Evolutionary conservation across 1,140 invertebrate species (phyloP).

Genomic region (Pygmarrhopalites habei): DNA sequence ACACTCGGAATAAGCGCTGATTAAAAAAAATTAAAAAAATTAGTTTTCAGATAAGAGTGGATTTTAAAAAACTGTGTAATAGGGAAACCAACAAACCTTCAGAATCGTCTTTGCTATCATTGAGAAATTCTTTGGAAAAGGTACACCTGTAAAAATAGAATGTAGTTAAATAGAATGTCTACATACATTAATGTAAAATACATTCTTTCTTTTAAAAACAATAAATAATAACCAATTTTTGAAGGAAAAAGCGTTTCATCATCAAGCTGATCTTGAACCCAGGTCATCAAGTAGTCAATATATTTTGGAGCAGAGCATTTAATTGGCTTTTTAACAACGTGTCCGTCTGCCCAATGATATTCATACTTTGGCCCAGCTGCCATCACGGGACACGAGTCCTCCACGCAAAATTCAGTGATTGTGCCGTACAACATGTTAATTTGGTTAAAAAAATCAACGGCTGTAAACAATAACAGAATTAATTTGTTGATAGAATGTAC

Average conservation of each 20-base stretch:
- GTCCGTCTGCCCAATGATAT: conserved; percentile 99
- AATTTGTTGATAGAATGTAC: too few relatives aligned
- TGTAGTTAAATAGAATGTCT: too few relatives aligned
- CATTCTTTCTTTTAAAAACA: too few relatives aligned
- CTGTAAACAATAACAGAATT: conserved; percentile 60
- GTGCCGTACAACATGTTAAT: conserved; percentile 99
- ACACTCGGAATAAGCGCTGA: conserved; percentile 95
- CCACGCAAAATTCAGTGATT: conserved; percentile 98
- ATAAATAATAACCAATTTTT: conserved; percentile 81
- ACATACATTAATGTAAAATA: too few relatives aligned
- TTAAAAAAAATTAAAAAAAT: too few relatives aligned
- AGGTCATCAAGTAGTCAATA: conserved; percentile 99
- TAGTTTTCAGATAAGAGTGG: too few relatives aligned
- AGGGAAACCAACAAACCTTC: too few relatives aligned
- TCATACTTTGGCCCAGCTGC: conserved; percentile 94
- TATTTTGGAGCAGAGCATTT: conserved; percentile 99
- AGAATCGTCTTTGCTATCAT: conserved; percentile 43
- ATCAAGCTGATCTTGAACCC: conserved; percentile 97
- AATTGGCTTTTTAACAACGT: conserved; percentile 96
- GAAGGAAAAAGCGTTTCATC: conserved; percentile 98
- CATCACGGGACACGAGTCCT: conserved; percentile 97
- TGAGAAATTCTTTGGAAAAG: conserved; percentile 97
- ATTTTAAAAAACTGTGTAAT: too few relatives aligned
- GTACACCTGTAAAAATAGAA: conserved; percentile 66
- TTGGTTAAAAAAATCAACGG: conserved; percentile 99